Conservation (phyloP, 1,140 invertebrate species). For the Drosophila guanche region DNA sequence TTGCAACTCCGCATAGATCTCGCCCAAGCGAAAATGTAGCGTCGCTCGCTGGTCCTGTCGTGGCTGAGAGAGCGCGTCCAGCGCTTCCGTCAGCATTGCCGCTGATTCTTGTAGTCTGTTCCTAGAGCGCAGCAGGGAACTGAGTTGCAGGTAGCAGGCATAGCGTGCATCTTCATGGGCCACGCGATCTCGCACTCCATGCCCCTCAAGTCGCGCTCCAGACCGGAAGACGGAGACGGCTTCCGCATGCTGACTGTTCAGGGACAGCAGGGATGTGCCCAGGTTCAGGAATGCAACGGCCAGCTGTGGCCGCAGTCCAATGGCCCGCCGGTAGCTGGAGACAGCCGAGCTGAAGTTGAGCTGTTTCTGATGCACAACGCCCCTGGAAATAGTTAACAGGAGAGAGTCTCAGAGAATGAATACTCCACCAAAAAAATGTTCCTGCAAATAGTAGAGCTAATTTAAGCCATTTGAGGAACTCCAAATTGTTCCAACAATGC, state of each 20-base stretch:
- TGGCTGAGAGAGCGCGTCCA: constrained; percentile 91
- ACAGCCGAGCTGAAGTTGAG: constrained; percentile 86
- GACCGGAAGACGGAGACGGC: constrained; percentile 91
- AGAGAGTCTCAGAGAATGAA: not conserved
- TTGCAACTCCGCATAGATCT: constrained; percentile 91
- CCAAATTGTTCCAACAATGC: constrained; percentile 13
- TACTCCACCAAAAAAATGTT: not conserved
- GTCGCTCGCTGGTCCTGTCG: constrained; percentile 90
- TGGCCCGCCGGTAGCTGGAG: constrained; percentile 86
- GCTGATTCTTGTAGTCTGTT: constrained; percentile 91
- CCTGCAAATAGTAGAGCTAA: not conserved
- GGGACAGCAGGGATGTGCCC: constrained; percentile 91
- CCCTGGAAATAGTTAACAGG: constrained; percentile 88
- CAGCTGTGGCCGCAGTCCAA: constrained; percentile 95
- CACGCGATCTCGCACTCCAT: constrained; percentile 93
- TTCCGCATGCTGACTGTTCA: constrained; percentile 89
- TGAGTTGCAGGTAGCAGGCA: constrained; percentile 95
- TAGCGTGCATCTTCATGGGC: constrained; percentile 94
- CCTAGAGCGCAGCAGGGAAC: constrained; percentile 93
- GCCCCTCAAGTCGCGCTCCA: constrained; percentile 92
- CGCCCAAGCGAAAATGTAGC: constrained; percentile 85
- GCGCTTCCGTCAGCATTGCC: constrained; percentile 86
- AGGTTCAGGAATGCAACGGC: constrained; percentile 97
- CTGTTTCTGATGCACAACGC: constrained; percentile 93
- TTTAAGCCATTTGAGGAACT: too few species aligned